Base-by-base conservation (phyloP, 2,888 invertebrate genomes). In the Lochmaea crataegi region DNA sequence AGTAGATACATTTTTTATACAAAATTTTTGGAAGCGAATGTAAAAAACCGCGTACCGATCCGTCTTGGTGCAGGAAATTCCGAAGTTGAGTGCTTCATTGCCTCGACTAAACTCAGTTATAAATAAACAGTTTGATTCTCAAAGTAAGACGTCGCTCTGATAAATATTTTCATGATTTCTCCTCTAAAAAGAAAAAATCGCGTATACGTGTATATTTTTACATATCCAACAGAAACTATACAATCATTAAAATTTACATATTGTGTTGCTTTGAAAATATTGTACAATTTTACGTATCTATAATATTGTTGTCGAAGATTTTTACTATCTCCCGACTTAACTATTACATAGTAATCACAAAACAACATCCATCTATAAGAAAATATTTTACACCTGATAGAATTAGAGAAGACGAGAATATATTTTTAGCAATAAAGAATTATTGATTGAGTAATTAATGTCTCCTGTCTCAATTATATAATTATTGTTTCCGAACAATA, bases 231-330 rank as follows among this genome's bases (percentile, higher is more conserved):
- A 79, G 80, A 82, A 80, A 83, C 78, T 81, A 80, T 74, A 80
- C 80, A 80, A 77, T 71, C 75, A 68, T 76, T 79, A 74, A 81
- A 81, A 80, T 83, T 82, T 81, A 83, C 82, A 82, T 79, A 80
- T 80, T 81, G 78, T 80, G 76, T 77, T 74, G 80, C 79, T 78
- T 80, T 77, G 80, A 82, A 83, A 83, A 85, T 86, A 87, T 87
- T 87, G 87, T 87, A 87, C 87, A 86, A 84, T 83, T 83, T 87
- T 87, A 87, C 87, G 87, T 87, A 87, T 87, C 84, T 87, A 74
- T 68, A 84, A 83, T n/a, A n/a, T 83, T 83, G 81, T 81, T 80
- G 77, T 75, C 79, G 79, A 79, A 82, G 81, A 82, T 76, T 78
- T 76, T 73, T 61, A 72, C 58, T 69, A 22, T 26, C 78, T 77